Evolutionary conservation across 2,113 vertebrate genomes (phyloP), one percentile per base, ranked within the genome.

Genomic region (Eclectus roratus): DNA sequence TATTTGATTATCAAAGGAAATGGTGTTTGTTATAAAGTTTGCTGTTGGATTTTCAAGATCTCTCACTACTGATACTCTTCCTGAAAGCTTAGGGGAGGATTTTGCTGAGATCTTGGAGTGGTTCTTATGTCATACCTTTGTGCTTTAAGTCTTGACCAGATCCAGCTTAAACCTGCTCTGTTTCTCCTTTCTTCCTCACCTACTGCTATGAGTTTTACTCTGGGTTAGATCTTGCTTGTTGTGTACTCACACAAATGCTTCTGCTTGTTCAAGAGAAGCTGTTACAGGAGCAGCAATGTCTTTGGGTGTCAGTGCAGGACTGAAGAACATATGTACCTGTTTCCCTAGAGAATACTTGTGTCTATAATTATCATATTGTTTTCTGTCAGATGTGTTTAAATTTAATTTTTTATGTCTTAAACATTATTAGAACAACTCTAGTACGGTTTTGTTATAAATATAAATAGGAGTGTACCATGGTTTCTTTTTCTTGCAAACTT

Each of bases 281-380:
- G 80, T 4, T 6, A 1, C 58, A 35, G 64, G 65, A 80, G 33
- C 12, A 87, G 66, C 1, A 4, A 8, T n/a, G 39, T 24, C 31
- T 56, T 37, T 68, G 53, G n/a, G 27, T 41, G 52, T 66, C 71
- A 19, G 1, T 43, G 85, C 39, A 65, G 66, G 39, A 41, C 0
- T 37, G 7, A 23, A 23, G 9, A 31, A 2, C 1, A 0, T 37
- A 1, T 7, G 17, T 41, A 6, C 35, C 46, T 10, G 2, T 49
- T 74, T 31, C n/a, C 47, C 24, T 72, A 53, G 20, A 17, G 46
- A 29, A 0, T 50, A 12, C 19, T 72, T 9, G 9, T 31, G 78
- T n/a, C 28, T 60, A 0, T 43, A 55, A 21, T 35, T 73, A 10
- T 11, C 7, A 4, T 47, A 17, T 9, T 33, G 3, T 55, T 64